These are phyloP conservation scores for Anniella stebbinsi DNA, from an alignment of 2,797 vertebrate genomes.

Conservation along the genomic window DNA sequence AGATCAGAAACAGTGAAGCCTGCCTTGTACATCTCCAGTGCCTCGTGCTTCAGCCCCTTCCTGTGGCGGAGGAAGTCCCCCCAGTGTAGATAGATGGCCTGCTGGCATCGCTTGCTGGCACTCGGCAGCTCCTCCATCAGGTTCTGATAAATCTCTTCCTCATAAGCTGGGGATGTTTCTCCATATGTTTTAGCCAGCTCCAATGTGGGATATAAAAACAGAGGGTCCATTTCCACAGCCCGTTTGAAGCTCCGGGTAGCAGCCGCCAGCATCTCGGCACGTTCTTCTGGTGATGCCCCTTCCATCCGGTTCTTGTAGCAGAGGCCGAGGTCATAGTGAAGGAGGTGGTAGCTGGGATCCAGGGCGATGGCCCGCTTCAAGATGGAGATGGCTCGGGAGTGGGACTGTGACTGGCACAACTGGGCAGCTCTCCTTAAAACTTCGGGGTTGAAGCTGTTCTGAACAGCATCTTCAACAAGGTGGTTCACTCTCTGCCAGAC, in stretches of 20 bases:
- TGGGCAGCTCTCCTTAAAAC: background rate
- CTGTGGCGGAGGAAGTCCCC: constrained; percentile 24
- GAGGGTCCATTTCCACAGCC: background rate
- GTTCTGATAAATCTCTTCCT: constrained; percentile 23
- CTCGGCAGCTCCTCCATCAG: background rate
- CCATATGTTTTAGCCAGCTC: background rate
- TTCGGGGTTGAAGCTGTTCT: constrained; percentile 8
- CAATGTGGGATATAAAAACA: background rate
- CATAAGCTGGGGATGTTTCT: background rate
- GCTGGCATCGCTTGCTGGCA: constrained; percentile 5
- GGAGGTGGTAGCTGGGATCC: background rate
- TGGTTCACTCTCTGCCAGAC: rapidly evolving
- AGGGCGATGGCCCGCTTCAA: constrained; percentile 4
- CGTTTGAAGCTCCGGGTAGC: background rate
- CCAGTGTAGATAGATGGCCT: constrained; percentile 23
- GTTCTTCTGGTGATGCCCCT: rapidly evolving
- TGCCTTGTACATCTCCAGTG: background rate
- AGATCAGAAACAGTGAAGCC: background rate
- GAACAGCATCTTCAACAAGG: background rate
- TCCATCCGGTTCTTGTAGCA: background rate
- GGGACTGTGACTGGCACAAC: rapidly evolving
- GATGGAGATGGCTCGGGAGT: rapidly evolving
- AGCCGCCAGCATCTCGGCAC: background rate
- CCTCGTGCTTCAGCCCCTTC: background rate
- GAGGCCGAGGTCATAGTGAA: background rate